Conservation (phyloP, 1,140 invertebrate species). For the Micrasema minimum region DNA sequence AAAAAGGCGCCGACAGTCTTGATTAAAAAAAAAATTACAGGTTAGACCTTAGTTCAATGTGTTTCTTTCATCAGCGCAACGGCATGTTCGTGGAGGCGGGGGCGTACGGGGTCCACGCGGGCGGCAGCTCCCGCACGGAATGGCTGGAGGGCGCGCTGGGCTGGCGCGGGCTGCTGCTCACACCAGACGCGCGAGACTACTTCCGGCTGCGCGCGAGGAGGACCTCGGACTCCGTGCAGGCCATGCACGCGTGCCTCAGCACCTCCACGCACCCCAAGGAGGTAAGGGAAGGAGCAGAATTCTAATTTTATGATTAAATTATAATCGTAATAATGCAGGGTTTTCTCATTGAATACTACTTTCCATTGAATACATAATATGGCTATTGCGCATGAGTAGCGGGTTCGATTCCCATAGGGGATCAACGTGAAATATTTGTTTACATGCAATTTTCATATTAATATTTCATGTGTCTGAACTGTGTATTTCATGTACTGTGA, state of each 20-base stretch:
- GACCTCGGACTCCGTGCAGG: slow-evolving; percentile 68
- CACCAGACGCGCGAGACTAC: slow-evolving; percentile 78
- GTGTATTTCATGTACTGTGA: too few species aligned
- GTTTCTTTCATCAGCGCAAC: slow-evolving; percentile 55
- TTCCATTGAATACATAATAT: too few species aligned
- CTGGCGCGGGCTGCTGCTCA: slow-evolving; percentile 80
- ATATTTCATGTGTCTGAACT: too few species aligned
- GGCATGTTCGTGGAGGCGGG: slow-evolving; percentile 74
- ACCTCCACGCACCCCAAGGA: slow-evolving; percentile 79
- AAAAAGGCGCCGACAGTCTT: too few species aligned
- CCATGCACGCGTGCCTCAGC: slow-evolving; percentile 79
- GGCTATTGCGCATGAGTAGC: too few species aligned
- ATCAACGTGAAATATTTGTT: too few species aligned
- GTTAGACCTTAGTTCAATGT: too few species aligned
- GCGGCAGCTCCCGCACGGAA: slow-evolving; percentile 69
- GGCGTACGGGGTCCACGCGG: slow-evolving; percentile 60
- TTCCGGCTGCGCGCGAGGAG: slow-evolving; percentile 70
- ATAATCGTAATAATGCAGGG: too few species aligned
- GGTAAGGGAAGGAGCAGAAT: slow-evolving; percentile 65
- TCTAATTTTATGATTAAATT: slow-evolving; percentile 8
- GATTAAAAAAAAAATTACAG: too few species aligned
- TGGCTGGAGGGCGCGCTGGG: slow-evolving; percentile 76
- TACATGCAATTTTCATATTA: too few species aligned
- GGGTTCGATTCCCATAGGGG: too few species aligned
- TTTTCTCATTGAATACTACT: too few species aligned